Percentiles rank a stretch among this genome's conserved stretches.
Evolutionary conservation across 1,140 invertebrate species (phyloP).

Genomic region (Panulirus ornatus): DNA sequence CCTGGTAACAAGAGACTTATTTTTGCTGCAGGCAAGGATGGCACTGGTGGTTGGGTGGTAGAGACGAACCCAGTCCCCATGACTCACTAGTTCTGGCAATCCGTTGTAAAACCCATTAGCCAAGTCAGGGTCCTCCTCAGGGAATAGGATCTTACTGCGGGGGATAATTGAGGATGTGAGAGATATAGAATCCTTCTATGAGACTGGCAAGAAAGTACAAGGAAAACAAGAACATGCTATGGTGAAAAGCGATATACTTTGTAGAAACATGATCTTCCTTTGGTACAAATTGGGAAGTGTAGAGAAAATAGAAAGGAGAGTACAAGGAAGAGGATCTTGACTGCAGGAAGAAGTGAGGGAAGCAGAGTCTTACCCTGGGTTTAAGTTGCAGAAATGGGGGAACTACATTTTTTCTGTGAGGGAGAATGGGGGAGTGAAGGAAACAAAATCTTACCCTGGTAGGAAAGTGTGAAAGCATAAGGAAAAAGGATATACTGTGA

Average conservation of each 20-base stretch:
- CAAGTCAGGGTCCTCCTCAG: conserved; percentile 66
- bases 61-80: conserved; percentile 62
- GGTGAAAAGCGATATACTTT: neutral
- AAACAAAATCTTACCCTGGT: too few species aligned
- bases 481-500: too few species aligned
- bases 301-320: neutral
- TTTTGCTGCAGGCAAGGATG: conserved; percentile 43
- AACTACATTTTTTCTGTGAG: too few species aligned
- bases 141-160: conserved; percentile 57
- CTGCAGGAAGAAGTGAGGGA: neutral
- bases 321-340: neutral
- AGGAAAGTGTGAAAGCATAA: too few species aligned
- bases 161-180: neutral
- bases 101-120: conserved; percentile 49
- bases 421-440: neutral
- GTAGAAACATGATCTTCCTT: too few species aligned
- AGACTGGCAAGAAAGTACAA: neutral
- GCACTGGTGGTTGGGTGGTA: conserved; percentile 17
- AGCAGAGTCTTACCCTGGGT: too few species aligned
- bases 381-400: neutral
- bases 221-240: neutral
- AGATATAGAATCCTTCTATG: neutral
- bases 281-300: neutral
- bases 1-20: conserved; percentile 50
- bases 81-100: conserved; percentile 17